Base-by-base conservation (phyloP, 2,113 vertebrate genomes). In the Labeo catla region DNA sequence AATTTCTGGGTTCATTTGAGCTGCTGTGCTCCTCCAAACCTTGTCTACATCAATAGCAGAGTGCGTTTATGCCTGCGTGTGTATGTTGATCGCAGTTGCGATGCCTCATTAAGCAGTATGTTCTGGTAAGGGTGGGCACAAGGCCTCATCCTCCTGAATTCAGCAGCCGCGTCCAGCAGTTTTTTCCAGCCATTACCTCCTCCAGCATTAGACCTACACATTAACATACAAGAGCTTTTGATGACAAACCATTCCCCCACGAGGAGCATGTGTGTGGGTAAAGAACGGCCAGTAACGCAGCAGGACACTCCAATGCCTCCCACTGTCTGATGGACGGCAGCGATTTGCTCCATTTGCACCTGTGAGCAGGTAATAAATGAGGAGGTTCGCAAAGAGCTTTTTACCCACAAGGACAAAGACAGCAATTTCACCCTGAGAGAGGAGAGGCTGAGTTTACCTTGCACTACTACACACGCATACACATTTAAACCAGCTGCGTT, bases 271-370 rank as follows among this genome's bases (percentile, higher is more conserved):
- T 50, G 79, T 34, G 85, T 19, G 76, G 49, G 66, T 83, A 82
- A 68, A 82, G 68, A 73, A 73, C 23, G 77, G 45, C 80, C 83
- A 87, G 87, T 2, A 54, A 63, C 77, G 28, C 77, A 65, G 83
- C 68, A 84, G 87, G 83, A 74, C 52, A 49, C 54, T 23, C 85
- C 79, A 79, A 8, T 65, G 57, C 87, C 61, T 76, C 83, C 77
- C 83, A 57, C 77, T 52, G 57, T 23, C 77, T 81, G 87, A 85
- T 66, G 87, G 87, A 85, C 87, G 72, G 78, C 83, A 59, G 8
- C 54, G 77, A 85, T 85, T 82, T 85, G 47, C 87, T 81, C 87
- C 36, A 85, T 88, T 88, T 88, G 87, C 87, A 88, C 83, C 87
- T 76, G 70, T 63, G 87, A 66, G 83, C 70, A 85, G 68, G 83